phyloP scores from a whole-genome alignment of 2,797 vertebrate species.

The Gallirallus australis region DNA sequence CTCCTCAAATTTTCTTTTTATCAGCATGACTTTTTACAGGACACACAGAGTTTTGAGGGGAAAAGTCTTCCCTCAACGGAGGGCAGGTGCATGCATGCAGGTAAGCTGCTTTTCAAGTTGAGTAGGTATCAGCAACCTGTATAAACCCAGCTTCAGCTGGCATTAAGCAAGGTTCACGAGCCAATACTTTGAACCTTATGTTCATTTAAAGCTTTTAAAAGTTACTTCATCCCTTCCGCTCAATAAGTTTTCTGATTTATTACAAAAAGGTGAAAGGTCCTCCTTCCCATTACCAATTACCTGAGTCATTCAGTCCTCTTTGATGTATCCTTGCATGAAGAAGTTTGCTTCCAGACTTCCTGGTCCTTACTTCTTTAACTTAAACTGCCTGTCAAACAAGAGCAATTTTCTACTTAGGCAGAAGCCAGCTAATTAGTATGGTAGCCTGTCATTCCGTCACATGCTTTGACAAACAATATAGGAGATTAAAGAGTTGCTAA shows the following conservation, averaged over 20 bases:
- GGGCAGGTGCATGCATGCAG: neutral
- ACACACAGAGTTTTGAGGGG: neutral
- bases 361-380: neutral
- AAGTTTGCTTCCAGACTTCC: slow-evolving; percentile 30
- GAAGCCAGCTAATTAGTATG: slow-evolving; percentile 59
- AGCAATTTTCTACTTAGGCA: slow-evolving; percentile 58
- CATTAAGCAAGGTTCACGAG: neutral
- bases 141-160: neutral
- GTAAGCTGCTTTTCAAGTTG: neutral
- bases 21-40: neutral
- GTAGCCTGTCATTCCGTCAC: slow-evolving; percentile 61
- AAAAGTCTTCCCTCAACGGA: neutral
- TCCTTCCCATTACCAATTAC: neutral
- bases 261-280: neutral
- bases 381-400: slow-evolving; percentile 58
- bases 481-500: slow-evolving; percentile 72
- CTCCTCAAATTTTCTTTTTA: neutral
- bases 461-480: slow-evolving; percentile 44
- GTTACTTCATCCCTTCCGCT: neutral
- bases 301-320: neutral
- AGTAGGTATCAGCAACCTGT: neutral
- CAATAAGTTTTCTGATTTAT: neutral
- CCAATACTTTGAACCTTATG: neutral
- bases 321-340: neutral
- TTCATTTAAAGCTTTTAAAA: neutral